Percentiles rank a stretch among this genome's conserved stretches.
Evolutionary conservation across 1,140 invertebrate genomes (phyloP).

Genomic region (Odontomachus brunneus): DNA sequence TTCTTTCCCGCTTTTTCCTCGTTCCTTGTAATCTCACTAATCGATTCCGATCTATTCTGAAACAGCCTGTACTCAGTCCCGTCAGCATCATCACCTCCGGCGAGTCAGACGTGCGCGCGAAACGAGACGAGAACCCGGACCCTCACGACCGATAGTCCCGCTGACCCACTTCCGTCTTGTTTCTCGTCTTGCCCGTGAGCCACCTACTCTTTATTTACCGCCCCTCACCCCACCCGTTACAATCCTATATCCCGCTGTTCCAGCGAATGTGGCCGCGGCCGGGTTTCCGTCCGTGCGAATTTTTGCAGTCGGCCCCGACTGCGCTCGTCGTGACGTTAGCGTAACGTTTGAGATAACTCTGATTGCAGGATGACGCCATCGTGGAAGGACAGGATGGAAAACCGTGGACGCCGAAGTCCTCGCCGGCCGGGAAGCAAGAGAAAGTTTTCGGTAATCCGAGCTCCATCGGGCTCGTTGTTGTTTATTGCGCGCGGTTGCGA

Average conservation of each 20-base stretch:
- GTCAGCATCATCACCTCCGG: conserved; percentile 32
- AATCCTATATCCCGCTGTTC: conserved; percentile 57
- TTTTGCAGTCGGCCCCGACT: no score
- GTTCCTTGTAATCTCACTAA: background rate
- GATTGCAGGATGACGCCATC: background rate
- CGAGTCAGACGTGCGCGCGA: conserved; percentile 14
- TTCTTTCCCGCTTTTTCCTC: no score
- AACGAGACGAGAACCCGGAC: conserved; percentile 79
- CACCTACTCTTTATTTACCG: conserved; percentile 74
- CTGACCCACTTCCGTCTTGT: conserved; percentile 79
- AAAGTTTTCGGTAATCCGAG: conserved; percentile 38
- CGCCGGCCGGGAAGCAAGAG: conserved; percentile 27
- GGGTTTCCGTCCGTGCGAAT: conserved; percentile 20
- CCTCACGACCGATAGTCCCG: conserved; percentile 79
- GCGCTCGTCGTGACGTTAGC: no score
- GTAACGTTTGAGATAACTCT: background rate
- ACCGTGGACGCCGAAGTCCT: background rate
- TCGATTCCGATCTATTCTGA: conserved; percentile 6
- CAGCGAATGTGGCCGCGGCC: conserved; percentile 14
- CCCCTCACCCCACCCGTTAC: conserved; percentile 26
- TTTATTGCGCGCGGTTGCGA: no score
- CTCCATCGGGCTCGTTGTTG: no score
- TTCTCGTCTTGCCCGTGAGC: conserved; percentile 75
- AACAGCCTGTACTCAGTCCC: conserved; percentile 45
- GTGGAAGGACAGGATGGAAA: background rate